These are phyloP conservation scores for Drosophila oshimai DNA, from an alignment of 1,140 invertebrate genomes.

Conservation along the genomic window DNA sequence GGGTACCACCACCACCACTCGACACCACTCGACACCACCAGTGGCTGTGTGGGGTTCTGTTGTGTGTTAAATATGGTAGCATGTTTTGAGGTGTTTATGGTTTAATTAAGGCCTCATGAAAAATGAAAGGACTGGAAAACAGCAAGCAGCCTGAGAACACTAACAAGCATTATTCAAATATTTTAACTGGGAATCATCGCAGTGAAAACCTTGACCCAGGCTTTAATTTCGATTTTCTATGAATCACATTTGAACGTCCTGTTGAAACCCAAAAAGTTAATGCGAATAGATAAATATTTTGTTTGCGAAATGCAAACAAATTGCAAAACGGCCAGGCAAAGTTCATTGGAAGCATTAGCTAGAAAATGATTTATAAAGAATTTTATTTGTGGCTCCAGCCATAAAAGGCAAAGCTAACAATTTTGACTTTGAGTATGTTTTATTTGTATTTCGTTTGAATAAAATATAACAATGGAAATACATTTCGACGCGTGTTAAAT, in stretches of 20 bases:
- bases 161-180: no score
- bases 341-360: constrained; percentile 66
- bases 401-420: constrained; percentile 70
- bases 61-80: constrained; percentile 66
- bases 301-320: constrained; percentile 58
- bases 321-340: constrained; percentile 55
- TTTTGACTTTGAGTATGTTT: constrained; percentile 53
- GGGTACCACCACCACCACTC: constrained; percentile 10
- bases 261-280: constrained; percentile 18
- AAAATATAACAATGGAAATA: constrained; percentile 44
- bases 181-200: no score
- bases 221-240: constrained; percentile 40
- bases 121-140: constrained; percentile 53
- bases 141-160: constrained; percentile 2
- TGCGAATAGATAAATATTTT: constrained; percentile 24
- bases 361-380: constrained; percentile 73
- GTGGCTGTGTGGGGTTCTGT: constrained; percentile 45
- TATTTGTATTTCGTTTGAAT: constrained; percentile 1
- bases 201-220: constrained; percentile 42
- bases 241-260: constrained; percentile 35
- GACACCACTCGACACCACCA: neutral
- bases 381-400: constrained; percentile 25
- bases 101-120: constrained; percentile 69
- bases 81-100: constrained; percentile 74
- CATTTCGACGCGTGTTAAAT: constrained; percentile 24